These are phyloP conservation scores for Phasia obesa DNA, from an alignment of 2,888 invertebrate species.

Conservation along the genomic window DNA sequence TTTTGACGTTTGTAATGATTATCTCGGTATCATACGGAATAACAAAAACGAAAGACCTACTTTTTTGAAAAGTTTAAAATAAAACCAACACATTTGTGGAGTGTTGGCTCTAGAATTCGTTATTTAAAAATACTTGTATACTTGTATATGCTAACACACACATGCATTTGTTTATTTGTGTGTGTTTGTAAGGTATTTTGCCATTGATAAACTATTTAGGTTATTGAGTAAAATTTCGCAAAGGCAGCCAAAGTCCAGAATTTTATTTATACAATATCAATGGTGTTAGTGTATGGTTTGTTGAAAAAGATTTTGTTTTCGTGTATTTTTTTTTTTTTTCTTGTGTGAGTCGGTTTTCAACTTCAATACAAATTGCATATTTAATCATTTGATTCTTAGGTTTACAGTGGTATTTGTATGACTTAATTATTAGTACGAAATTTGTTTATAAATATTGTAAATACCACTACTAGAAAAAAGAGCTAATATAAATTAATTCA, in stretches of 20 bases:
- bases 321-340: constrained; percentile 13
- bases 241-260: constrained; percentile 6
- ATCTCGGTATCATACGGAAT: not conserved
- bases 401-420: constrained; percentile 24
- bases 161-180: not conserved
- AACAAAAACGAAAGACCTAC: not conserved
- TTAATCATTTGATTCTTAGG: constrained; percentile 70
- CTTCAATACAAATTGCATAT: constrained; percentile 69
- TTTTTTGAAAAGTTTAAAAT: not conserved
- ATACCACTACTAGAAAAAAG: too few species aligned
- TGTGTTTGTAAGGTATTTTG: constrained; percentile 22
- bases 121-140: constrained; percentile 11
- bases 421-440: not conserved
- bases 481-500: too few species aligned
- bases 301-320: constrained; percentile 15
- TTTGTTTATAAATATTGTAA: too few species aligned
- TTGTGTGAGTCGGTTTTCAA: constrained; percentile 9
- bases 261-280: constrained; percentile 22
- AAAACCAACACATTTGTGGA: not conserved
- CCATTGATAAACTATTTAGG: constrained; percentile 44
- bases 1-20: too few species aligned
- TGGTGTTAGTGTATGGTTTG: constrained; percentile 11
- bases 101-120: constrained; percentile 25
- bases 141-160: not conserved
- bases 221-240: constrained; percentile 38